phyloP scores from a whole-genome alignment of 2,797 vertebrate genomes.

The Myiotriccus ornatus region DNA sequence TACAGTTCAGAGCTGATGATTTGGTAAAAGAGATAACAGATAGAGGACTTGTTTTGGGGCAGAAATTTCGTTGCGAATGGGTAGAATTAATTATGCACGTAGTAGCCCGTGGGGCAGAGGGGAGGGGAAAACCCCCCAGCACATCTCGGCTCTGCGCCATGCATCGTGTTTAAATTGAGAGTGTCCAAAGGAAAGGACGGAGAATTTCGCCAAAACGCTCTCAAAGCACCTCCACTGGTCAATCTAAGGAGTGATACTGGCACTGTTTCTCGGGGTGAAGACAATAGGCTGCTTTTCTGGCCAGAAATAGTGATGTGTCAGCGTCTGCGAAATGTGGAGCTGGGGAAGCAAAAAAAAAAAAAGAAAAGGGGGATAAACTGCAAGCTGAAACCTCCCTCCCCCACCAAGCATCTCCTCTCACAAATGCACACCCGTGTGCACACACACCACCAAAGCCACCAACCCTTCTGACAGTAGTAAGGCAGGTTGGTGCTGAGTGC shows the following conservation, averaged over 20 bases:
- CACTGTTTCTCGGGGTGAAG: constrained; percentile 32
- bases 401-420: background rate
- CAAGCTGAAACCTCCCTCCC: constrained; percentile 13
- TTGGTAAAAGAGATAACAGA: background rate
- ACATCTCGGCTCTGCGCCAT: constrained; percentile 21
- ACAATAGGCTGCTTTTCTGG: constrained; percentile 64
- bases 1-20: background rate
- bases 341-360: background rate
- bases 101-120: background rate
- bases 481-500: background rate
- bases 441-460: background rate
- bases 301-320: constrained; percentile 68
- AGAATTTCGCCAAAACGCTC: constrained; percentile 45
- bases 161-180: constrained; percentile 32
- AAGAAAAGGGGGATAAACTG: background rate
- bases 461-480: background rate
- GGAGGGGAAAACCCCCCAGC: background rate
- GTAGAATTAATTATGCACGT: constrained; percentile 41
- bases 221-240: constrained; percentile 53
- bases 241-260: constrained; percentile 50
- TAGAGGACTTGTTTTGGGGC: background rate
- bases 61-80: background rate
- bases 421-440: background rate
- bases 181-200: background rate
- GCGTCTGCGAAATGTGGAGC: constrained; percentile 52